These are phyloP conservation scores for Bellardia bayeri DNA, from an alignment of 2,888 invertebrate genomes.

Conservation along the genomic window DNA sequence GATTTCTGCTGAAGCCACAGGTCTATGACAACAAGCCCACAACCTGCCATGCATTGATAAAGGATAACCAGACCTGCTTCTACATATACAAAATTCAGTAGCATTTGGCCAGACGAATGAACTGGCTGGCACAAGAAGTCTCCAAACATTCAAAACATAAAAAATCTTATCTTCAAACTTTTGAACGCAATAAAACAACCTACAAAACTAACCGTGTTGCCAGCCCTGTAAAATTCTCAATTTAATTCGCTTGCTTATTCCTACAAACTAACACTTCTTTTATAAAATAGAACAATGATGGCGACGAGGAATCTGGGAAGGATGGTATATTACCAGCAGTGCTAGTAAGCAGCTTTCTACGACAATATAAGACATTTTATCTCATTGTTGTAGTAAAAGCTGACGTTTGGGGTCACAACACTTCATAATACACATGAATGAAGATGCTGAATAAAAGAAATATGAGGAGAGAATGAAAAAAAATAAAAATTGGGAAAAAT, in stretches of 20 bases:
- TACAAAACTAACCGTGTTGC: background rate
- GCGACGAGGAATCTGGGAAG: background rate
- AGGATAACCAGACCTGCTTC: too few relatives aligned
- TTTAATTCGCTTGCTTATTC: background rate
- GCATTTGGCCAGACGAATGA: too few relatives aligned
- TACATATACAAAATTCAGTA: too few relatives aligned
- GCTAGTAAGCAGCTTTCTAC: conserved; percentile 25
- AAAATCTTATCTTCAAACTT: too few relatives aligned
- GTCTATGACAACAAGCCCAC: too few relatives aligned
- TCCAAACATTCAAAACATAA: too few relatives aligned
- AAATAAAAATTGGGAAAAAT: conserved; percentile 18
- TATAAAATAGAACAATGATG: background rate
- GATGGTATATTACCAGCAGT: background rate
- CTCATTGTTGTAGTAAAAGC: conserved; percentile 55
- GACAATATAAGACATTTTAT: conserved; percentile 67
- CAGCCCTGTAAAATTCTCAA: background rate
- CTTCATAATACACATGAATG: conserved; percentile 62
- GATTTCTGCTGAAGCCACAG: too few relatives aligned
- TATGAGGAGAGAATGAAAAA: conserved; percentile 10
- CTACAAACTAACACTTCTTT: background rate
- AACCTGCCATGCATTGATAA: too few relatives aligned
- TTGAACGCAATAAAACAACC: too few relatives aligned
- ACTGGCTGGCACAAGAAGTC: too few relatives aligned
- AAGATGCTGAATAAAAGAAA: conserved; percentile 24
- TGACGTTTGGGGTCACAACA: conserved; percentile 73